Base-by-base conservation (phyloP, 2,888 invertebrate genomes). In the Chloroclysta siterata region DNA sequence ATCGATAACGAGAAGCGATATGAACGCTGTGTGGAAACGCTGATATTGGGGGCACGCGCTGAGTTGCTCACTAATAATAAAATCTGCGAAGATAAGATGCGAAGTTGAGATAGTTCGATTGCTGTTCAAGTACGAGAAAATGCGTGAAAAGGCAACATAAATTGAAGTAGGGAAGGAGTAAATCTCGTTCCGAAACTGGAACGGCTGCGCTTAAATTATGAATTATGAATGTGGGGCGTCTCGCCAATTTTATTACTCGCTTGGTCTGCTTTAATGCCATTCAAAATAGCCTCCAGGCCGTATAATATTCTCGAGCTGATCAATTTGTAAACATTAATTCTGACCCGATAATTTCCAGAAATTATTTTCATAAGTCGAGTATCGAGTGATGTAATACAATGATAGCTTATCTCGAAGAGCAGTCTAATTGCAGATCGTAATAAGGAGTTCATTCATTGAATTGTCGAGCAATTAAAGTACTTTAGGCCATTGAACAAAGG, bases 151-250 rank as follows among this genome's bases (percentile, higher is more conserved):
- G 15, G n/a, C 58, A 39, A 59, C 17, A 14, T 14, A 59, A 64
- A 52, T 59, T 47, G 44, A 77, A 70, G 71, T 72, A 68, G 33
- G 22, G 71, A 33, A 60, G 68, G 64, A 72, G 67, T 47, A 71
- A 63, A 70, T 66, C 60, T 57, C 36, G 46, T 56, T 65, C 64
- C 60, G 68, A 71, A 75, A 72, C 66, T 78, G 69, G 75, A 70
- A 65, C 74, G 54, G 72, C 74, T 76, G 73, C 72, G 72, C 72
- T 76, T 72, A 80, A 80, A 82, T 79, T 79, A 79, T 79, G 77
- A 78, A 79, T 79, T 75, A 72, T 72, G 63, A 77, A 82, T 82
- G 73, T 83, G 76, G 80, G 74, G 68, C 81, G 72, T 69, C 72
- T 75, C 64, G 76, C 69, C 68, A 74, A 79, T 63, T 65, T 71